Percentiles rank a stretch among this genome's conserved stretches.
phyloP scores from a whole-genome alignment of 2,888 invertebrate species.

The Pachymerium ferrugineum region DNA sequence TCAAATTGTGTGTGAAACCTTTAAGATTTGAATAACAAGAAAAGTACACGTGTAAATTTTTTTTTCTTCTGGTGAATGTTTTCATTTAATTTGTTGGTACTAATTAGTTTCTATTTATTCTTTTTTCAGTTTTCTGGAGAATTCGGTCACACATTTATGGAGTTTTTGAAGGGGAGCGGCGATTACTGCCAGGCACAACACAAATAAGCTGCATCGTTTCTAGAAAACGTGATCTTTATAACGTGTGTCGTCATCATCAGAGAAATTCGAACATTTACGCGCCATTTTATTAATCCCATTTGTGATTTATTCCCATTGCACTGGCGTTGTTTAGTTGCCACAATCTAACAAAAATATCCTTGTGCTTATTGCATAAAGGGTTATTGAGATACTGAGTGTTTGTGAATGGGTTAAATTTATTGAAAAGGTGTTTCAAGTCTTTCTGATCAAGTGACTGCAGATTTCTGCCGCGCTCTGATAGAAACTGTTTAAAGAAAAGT shows the following conservation, averaged over 20 bases:
- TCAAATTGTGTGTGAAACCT: too few species aligned
- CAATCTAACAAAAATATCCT: not conserved
- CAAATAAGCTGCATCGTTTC: conserved; percentile 64
- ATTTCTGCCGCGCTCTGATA: conserved; percentile 17
- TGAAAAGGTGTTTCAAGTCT: conserved; percentile 19
- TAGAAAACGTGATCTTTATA: not conserved
- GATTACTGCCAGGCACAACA: conserved; percentile 99
- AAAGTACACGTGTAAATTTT: too few species aligned
- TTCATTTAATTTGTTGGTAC: conserved; percentile 10
- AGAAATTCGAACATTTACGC: not conserved
- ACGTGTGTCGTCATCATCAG: conserved; percentile 23
- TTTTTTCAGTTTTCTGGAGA: conserved; percentile 36
- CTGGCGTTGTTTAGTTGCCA: conserved; percentile 16
- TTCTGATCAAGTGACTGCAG: conserved; percentile 24
- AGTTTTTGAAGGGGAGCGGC: conserved; percentile 97
- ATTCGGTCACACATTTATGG: conserved; percentile 55
- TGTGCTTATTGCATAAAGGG: not conserved
- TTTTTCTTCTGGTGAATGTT: not conserved
- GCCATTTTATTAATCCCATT: conserved; percentile 6
- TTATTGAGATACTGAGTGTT: conserved; percentile 7
- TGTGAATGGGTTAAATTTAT: conserved; percentile 25
- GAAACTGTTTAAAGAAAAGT: not conserved
- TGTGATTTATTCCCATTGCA: conserved; percentile 23
- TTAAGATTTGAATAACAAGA: too few species aligned
- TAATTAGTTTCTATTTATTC: conserved; percentile 23